Base-by-base conservation (phyloP, 2,888 invertebrate genomes). In the Ectobius pallidus region DNA sequence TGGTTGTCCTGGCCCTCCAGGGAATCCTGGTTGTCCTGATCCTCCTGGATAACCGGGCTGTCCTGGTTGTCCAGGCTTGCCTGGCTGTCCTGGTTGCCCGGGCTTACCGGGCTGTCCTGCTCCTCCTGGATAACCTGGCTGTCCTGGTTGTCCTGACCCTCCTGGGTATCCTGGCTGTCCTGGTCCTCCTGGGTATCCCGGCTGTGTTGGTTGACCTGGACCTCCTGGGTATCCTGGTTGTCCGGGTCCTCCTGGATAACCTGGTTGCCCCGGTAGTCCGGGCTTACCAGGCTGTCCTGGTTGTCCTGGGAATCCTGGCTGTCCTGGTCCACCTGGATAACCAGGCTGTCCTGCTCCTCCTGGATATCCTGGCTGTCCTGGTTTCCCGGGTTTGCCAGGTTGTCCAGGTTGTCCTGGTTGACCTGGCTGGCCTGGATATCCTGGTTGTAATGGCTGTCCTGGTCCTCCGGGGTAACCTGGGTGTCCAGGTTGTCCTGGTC, bases 1-100 rank as follows among this genome's bases (percentile, higher is more conserved):
- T 16, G 61, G 32, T 61, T 61, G 61, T 32, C 61, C 61, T n/a
- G 61, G 61, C 30, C 7, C 7, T n/a, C 61, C 55, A 22, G 55
- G 20, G 3, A 22, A 4, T 20, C 55, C 61, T 3, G 61, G 32
- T n/a, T 32, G 16, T 11, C 61, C 61, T 11, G 61, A 32, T 11
- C 18, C n/a, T 18, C 32, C 61, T 61, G 61, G 61, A 1, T 61
- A 32, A n/a, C 61, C 61, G 16, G 61, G 32, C 1, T 22, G 32
- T 16, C 61, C 61, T 3, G 61, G 32, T 61, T 61, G 61, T 22
- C 61, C 61, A n/a, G 61, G 61, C 1, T 61, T 3, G 7, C 61
- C 61, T 30, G 61, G 32, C 0, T 32, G 32, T 2, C 32, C 61
- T 6, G 61, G 61, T 1, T 22, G 61, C 16, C 61, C 30, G 3